Percentiles rank a stretch among this genome's conserved stretches.
These are phyloP conservation scores for Spialia ferax DNA, from an alignment of 2,888 invertebrate species.

Conservation along the genomic window DNA sequence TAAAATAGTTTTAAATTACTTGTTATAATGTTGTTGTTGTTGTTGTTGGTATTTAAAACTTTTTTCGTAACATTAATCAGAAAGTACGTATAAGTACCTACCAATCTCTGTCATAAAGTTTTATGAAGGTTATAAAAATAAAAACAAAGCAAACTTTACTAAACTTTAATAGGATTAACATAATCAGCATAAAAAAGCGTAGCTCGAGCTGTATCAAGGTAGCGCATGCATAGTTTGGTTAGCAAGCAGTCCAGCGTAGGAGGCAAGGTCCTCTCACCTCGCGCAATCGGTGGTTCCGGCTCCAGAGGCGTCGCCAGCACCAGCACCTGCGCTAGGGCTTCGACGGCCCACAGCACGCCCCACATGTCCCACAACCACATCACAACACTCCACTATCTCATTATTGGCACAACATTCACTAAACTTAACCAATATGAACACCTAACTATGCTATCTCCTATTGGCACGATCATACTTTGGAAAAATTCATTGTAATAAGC, in stretches of 20 bases:
- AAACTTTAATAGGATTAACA: conserved; percentile 19
- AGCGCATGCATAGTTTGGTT: conserved; percentile 62
- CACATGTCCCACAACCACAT: conserved; percentile 86
- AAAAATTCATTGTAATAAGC: conserved; percentile 72
- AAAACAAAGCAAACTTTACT: conserved; percentile 15
- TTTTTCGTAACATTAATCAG: background rate
- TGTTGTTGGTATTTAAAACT: too few relatives aligned
- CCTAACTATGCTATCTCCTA: conserved; percentile 83
- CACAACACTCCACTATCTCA: conserved; percentile 86
- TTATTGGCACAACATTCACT: conserved; percentile 85
- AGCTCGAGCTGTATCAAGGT: conserved; percentile 40
- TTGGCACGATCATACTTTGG: conserved; percentile 85
- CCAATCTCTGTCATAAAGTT: background rate
- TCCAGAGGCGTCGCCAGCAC: conserved; percentile 77
- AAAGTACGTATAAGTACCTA: background rate
- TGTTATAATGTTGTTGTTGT: too few relatives aligned
- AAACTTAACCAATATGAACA: conserved; percentile 81
- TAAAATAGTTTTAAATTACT: too few relatives aligned
- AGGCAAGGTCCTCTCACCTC: conserved; percentile 81
- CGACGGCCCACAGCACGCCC: conserved; percentile 80
- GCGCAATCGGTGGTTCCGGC: conserved; percentile 68
- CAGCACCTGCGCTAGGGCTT: conserved; percentile 70
- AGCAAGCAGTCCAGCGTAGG: conserved; percentile 62
- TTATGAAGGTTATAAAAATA: conserved; percentile 5
- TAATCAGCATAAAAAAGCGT: conserved; percentile 19